Base-by-base conservation (phyloP, 2,113 vertebrate species). In the Cyanoliseus patagonus region DNA sequence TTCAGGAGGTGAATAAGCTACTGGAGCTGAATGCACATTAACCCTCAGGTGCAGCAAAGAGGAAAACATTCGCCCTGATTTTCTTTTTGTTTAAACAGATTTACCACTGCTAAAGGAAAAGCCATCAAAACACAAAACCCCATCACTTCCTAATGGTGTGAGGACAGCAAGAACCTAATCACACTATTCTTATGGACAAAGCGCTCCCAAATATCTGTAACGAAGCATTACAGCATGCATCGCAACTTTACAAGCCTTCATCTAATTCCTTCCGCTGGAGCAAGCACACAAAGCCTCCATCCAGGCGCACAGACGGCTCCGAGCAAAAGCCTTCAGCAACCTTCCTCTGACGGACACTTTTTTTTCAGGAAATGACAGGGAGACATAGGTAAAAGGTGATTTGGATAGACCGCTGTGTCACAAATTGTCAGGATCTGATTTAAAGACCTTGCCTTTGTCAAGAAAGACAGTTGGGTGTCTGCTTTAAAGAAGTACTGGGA, bases 361-460 rank as follows among this genome's bases (percentile, higher is more conserved):
- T 97, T 98, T 97, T 96, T 93, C 95, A 97, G 97, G 97, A 98
- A 98, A 98, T 99, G 98, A 98, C 99, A 99, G 97, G 96, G 97
- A 98, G 98, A 99, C 97, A 98, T 97, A 98, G 98, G 98, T 98
- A 97, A 98, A 97, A 98, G 98, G 98, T 98, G 98, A 99, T 99
- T 98, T 98, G 96, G 98, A 98, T 98, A 95, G 98, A 99, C 98
- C 95, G 98, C 98, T 98, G 97, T 99, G 99, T 98, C 99, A 99
- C 98, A 99, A 98, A 98, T 98, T 99, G 99, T 99, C 98, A 98
- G 98, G 98, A 98, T 99, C 98, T 99, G 98, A 98, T 98, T 98
- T 98, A 98, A 98, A 99, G 98, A 98, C 98, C 98, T 98, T 98
- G 97, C 97, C 98, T 98, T 98, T 98, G 98, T 98, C 98, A 98